Evolutionary conservation across 2,888 invertebrate genomes (phyloP).

Genomic region (Choristoneura rosaceana): DNA sequence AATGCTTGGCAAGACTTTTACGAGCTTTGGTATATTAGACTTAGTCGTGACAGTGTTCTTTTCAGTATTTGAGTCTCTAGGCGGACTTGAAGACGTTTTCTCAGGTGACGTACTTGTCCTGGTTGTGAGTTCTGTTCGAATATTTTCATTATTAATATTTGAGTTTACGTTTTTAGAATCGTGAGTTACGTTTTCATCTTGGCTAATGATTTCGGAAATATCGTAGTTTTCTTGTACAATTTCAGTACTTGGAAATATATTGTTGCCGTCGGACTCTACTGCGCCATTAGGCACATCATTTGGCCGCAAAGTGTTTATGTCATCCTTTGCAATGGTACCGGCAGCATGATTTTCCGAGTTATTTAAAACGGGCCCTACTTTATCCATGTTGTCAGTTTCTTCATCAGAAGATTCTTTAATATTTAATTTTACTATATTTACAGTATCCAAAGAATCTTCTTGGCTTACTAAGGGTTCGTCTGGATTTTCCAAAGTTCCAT

Average conservation of each 20-base stretch:
- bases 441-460: constrained; percentile 14
- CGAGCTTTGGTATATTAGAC: constrained; percentile 77
- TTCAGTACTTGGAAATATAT: constrained; percentile 10
- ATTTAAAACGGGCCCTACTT: constrained; percentile 1
- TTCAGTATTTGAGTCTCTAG: constrained; percentile 44
- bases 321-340: neutral
- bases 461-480: constrained; percentile 23
- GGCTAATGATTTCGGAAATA: constrained; percentile 3
- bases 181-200: neutral
- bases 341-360: constrained; percentile 1
- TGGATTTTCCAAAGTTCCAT: neutral
- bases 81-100: constrained; percentile 39
- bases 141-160: constrained; percentile 12
- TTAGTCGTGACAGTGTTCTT: constrained; percentile 49
- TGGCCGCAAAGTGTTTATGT: neutral
- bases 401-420: constrained; percentile 33
- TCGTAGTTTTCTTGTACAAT: constrained; percentile 5
- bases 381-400: constrained; percentile 26
- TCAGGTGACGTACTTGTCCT: constrained; percentile 43
- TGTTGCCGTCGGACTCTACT: constrained; percentile 22
- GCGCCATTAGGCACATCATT: constrained; percentile 17
- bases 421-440: constrained; percentile 28
- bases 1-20: constrained; percentile 62
- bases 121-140: constrained; percentile 29
- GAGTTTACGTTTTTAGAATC: constrained; percentile 1